Base-by-base conservation (phyloP, 53 echinoderm and acorn worm species). In the Echinometra lucunter region DNA sequence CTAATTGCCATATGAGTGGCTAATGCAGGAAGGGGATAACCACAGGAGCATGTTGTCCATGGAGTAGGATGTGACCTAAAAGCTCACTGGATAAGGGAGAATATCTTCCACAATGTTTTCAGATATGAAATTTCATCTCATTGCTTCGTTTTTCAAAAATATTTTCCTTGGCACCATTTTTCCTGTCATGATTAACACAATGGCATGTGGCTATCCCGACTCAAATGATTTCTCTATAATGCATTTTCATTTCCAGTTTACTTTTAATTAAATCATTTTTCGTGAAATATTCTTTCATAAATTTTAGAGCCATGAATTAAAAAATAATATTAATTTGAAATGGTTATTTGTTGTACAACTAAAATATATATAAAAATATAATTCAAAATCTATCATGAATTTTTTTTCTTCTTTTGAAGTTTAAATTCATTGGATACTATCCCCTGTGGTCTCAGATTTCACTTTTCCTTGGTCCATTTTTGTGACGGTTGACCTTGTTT, bases 1-100 rank as follows among this genome's bases (percentile, higher is more conserved):
- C 42, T 78, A 78, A 78, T 78, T 78, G 78, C 78, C 78, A 35
- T 78, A 42, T 78, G 78, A 78, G 78, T 78, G 78, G 78, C 40
- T 78, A 11, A 40, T 72, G 40, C 78, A 78, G 40, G 78, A 78
- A 78, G 78, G 40, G 18, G 19, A 42, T 2, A 78, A 78, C 78
- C 78, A 78, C 78, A 78, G 78, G 78, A 78, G 78, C 78, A 78
- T 78, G 78, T 78, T 78, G 78, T 78, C 42, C 7, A 15, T 32
- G 19, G 3, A 21, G 19, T 78, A 40, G 32, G 40, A 78, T 78
- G 42, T 42, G 38, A 42, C 42, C 42, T 42, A 8, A 30, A 78
- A 18, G 38, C 38, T 78, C 42, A 78, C 0, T 21, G 78, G 74
- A 74, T 15, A 74, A 74, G 23, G 37, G 78, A 78, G 72, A 72